These are phyloP conservation scores for Ceyx margarethae DNA, from an alignment of 2,113 vertebrate species.

Conservation along the genomic window DNA sequence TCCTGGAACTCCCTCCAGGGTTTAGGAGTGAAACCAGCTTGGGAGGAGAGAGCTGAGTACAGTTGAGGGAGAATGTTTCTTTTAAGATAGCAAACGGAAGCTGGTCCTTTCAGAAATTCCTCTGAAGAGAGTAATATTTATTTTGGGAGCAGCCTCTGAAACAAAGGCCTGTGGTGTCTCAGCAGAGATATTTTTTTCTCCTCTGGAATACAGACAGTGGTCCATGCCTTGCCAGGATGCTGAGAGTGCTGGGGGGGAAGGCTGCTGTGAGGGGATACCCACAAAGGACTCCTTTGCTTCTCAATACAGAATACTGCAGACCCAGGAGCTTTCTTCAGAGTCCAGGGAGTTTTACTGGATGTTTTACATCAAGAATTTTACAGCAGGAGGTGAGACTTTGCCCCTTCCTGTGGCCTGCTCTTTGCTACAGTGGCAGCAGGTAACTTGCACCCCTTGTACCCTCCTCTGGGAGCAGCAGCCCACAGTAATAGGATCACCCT, in stretches of 20 bases:
- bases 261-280: neutral
- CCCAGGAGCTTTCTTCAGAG: accelerated
- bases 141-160: neutral
- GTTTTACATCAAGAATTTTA: neutral
- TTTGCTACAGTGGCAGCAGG: neutral
- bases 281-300: neutral
- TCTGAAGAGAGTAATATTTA: neutral
- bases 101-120: neutral
- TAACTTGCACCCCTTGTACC: neutral
- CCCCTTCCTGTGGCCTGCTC: neutral
- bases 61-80: neutral
- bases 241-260: too few relatives aligned
- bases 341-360: neutral
- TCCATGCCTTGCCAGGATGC: neutral
- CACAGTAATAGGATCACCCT: neutral
- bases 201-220: neutral
- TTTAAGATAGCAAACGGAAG: neutral
- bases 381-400: neutral
- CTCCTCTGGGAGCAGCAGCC: neutral
- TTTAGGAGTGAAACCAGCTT: neutral
- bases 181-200: neutral
- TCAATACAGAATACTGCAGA: neutral
- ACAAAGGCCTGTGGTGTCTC: neutral
- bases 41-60: neutral
- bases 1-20: neutral